Evolutionary conservation across 2,888 invertebrate genomes (phyloP).

Genomic region (Aradus depressus): DNA sequence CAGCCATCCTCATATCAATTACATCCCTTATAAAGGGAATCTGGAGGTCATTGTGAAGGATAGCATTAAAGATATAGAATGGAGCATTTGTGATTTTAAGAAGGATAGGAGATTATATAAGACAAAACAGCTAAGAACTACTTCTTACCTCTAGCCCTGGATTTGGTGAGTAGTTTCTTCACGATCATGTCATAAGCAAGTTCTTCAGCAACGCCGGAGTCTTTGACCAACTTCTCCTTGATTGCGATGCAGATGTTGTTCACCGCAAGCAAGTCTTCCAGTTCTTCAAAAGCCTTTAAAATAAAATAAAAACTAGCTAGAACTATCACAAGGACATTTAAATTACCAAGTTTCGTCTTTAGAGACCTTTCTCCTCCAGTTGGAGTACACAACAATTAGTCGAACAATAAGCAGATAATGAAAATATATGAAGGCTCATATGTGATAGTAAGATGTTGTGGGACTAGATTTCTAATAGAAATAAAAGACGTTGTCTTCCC

Average conservation of each 20-base stretch:
- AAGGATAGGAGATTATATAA: background rate
- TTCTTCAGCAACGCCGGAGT: constrained; percentile 86
- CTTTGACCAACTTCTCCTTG: constrained; percentile 88
- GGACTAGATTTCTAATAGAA: too few relatives aligned
- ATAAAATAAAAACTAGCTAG: constrained; percentile 18
- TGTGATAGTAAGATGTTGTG: too few relatives aligned
- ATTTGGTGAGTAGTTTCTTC: constrained; percentile 68
- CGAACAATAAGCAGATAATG: too few relatives aligned
- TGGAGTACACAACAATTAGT: too few relatives aligned
- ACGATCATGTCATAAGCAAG: constrained; percentile 81
- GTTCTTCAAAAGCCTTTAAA: constrained; percentile 81
- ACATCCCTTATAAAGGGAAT: too few relatives aligned
- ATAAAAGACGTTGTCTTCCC: too few relatives aligned
- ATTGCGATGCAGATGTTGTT: constrained; percentile 86
- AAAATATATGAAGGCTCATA: too few relatives aligned
- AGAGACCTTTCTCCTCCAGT: too few relatives aligned
- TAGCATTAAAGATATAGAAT: too few relatives aligned
- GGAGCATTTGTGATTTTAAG: too few relatives aligned
- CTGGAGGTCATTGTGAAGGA: too few relatives aligned
- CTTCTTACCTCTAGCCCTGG: constrained; percentile 73
- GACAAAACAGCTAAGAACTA: background rate
- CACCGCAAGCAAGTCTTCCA: constrained; percentile 72
- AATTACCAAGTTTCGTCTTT: background rate
- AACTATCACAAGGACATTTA: background rate
- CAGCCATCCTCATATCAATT: too few relatives aligned